A percentile compares a stretch with the other conserved stretches of the same genome.
phyloP scores from a whole-genome alignment of 1,140 invertebrate species.

The Leptoteleia sp. region DNA sequence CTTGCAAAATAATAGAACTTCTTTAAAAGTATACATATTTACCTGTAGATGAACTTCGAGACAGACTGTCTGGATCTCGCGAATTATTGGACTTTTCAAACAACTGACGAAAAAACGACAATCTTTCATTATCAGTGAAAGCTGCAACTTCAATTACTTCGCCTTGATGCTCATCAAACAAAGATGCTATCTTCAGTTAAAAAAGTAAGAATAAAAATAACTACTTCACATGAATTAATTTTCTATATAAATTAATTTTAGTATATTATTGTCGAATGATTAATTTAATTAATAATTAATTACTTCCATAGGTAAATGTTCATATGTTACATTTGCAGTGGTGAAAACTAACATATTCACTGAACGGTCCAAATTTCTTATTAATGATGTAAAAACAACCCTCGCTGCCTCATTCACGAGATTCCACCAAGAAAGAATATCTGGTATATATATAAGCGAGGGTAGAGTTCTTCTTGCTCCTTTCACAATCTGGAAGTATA shows the following conservation, averaged over 20 bases:
- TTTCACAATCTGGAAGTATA: slow-evolving; percentile 73
- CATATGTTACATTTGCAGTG: slow-evolving; percentile 73
- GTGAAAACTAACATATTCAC: slow-evolving; percentile 79
- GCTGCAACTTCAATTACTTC: slow-evolving; percentile 72
- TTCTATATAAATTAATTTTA: not conserved
- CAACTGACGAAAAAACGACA: slow-evolving; percentile 74
- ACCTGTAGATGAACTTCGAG: slow-evolving; percentile 73
- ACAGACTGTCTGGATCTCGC: slow-evolving; percentile 56
- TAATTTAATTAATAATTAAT: slow-evolving; percentile 10
- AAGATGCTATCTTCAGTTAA: slow-evolving; percentile 57
- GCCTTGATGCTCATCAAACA: slow-evolving; percentile 74
- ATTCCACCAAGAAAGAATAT: slow-evolving; percentile 82
- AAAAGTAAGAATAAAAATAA: no score
- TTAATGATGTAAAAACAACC: slow-evolving; percentile 78
- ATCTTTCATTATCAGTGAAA: slow-evolving; percentile 68
- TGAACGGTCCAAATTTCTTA: slow-evolving; percentile 80
- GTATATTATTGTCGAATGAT: not conserved
- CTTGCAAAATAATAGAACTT: no score
- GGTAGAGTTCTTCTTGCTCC: slow-evolving; percentile 78
- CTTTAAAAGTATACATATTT: slow-evolving; percentile 24
- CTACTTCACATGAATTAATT: slow-evolving; percentile 16
- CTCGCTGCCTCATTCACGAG: slow-evolving; percentile 79
- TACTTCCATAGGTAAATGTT: slow-evolving; percentile 79
- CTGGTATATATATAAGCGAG: slow-evolving; percentile 80
- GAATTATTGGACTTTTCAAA: slow-evolving; percentile 59